These are phyloP conservation scores for Temnothorax ravouxi DNA, from an alignment of 2,888 invertebrate species.

Conservation along the genomic window DNA sequence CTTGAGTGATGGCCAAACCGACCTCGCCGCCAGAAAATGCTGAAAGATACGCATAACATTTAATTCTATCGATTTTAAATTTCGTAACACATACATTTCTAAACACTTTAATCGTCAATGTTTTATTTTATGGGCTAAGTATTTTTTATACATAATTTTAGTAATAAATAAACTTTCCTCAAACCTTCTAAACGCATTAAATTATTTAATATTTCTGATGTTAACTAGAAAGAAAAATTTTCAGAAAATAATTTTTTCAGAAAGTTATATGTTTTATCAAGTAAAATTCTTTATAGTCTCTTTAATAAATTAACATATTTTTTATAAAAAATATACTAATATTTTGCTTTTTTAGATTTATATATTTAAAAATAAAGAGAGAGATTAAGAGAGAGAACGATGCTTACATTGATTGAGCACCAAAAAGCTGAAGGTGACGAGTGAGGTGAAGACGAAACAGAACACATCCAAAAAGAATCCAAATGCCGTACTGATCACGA, in stretches of 20 bases:
- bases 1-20: slow-evolving; percentile 87
- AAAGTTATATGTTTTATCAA: neutral
- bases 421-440: slow-evolving; percentile 90
- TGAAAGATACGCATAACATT: slow-evolving; percentile 43
- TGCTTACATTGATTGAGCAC: slow-evolving; percentile 82
- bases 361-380: neutral
- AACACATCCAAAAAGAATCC: slow-evolving; percentile 89
- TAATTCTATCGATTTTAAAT: neutral
- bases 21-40: slow-evolving; percentile 84
- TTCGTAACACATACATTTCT: neutral
- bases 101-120: neutral
- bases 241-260: neutral
- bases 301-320: neutral
- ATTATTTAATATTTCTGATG: neutral
- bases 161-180: slow-evolving; percentile 22
- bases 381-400: no score
- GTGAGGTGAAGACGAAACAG: slow-evolving; percentile 89
- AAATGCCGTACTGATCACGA: slow-evolving; percentile 85
- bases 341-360: neutral
- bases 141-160: neutral
- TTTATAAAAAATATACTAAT: neutral
- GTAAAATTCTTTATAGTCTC: neutral
- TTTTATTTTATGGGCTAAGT: neutral
- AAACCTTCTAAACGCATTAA: neutral
- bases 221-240: neutral